Evolutionary conservation across 1,140 invertebrate species (phyloP).

Genomic region (Bombus soroeensis): DNA sequence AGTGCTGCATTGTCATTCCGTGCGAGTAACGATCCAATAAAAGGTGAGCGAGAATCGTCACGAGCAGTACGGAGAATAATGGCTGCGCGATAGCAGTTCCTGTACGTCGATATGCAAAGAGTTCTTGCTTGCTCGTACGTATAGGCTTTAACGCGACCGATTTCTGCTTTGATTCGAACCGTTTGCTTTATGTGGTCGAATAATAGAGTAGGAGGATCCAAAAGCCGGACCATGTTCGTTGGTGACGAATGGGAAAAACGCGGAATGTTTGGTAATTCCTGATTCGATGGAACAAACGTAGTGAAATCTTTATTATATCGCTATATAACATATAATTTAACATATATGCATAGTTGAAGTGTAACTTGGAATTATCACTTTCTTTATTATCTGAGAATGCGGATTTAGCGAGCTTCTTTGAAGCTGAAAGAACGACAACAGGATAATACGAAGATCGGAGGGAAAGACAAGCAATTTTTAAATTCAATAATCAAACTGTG

Average conservation of each 20-base stretch:
- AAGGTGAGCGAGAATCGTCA: conserved; percentile 64
- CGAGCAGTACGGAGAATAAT: conserved; percentile 53
- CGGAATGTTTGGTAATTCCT: neutral
- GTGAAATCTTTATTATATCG: too few species aligned
- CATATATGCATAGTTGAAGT: too few species aligned
- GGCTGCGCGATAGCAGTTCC: conserved; percentile 37
- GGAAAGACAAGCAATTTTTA: too few species aligned
- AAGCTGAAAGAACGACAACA: too few species aligned
- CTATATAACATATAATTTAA: too few species aligned
- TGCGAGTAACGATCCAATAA: conserved; percentile 70
- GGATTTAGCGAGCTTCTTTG: too few species aligned
- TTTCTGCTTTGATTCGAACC: conserved; percentile 9
- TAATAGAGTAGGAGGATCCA: conserved; percentile 7
- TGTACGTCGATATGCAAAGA: conserved; percentile 29
- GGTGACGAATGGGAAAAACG: neutral
- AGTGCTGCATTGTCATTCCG: conserved; percentile 63
- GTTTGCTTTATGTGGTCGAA: conserved; percentile 29
- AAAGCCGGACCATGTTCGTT: conserved; percentile 14
- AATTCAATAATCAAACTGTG: too few species aligned
- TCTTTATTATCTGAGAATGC: too few species aligned
- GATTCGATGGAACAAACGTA: too few species aligned
- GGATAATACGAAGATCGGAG: too few species aligned
- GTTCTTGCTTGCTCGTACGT: conserved; percentile 1
- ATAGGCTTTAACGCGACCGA: neutral
- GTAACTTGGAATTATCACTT: too few species aligned